Conservation (phyloP, 2,888 invertebrate genomes). For the Acrocyrtus sp. region DNA sequence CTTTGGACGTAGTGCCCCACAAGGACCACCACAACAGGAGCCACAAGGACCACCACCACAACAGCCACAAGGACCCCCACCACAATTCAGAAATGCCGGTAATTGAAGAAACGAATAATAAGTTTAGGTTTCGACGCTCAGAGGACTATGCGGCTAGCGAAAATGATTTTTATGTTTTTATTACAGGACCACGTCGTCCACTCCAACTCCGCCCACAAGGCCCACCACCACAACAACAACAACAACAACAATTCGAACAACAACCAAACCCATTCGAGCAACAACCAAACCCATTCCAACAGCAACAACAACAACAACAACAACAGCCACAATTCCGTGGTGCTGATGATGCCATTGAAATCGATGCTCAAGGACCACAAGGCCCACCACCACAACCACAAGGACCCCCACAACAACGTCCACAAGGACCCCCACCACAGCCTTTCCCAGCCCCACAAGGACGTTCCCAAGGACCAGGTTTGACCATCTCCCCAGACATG, state of each 20-base stretch:
- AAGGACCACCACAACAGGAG: no score
- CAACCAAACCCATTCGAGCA: slow-evolving; percentile 29
- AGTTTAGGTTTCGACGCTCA: not conserved
- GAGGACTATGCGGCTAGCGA: no score
- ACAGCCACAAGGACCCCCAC: not conserved
- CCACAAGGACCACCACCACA: slow-evolving; percentile 7
- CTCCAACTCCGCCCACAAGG: slow-evolving; percentile 53
- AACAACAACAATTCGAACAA: slow-evolving; percentile 19
- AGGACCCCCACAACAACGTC: slow-evolving; percentile 32
- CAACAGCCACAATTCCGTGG: slow-evolving; percentile 18
- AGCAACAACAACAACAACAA: slow-evolving; percentile 11
- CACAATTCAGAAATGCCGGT: slow-evolving; percentile 8
- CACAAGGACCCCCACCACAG: slow-evolving; percentile 57
- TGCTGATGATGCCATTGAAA: slow-evolving; percentile 15
- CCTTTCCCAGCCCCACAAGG: slow-evolving; percentile 64
- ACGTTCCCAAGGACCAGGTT: slow-evolving; percentile 62
- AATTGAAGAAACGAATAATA: not conserved
- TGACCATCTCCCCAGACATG: slow-evolving; percentile 57
- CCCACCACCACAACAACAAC: slow-evolving; percentile 45
- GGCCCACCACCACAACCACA: slow-evolving; percentile 43
- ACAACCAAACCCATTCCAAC: not conserved
- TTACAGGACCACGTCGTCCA: slow-evolving; percentile 39
- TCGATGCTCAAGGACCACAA: slow-evolving; percentile 55
- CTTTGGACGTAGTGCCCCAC: no score
- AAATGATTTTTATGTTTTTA: not conserved